Evolutionary conservation across 2,888 invertebrate species (phyloP).

Genomic region (Xylota sylvarum): DNA sequence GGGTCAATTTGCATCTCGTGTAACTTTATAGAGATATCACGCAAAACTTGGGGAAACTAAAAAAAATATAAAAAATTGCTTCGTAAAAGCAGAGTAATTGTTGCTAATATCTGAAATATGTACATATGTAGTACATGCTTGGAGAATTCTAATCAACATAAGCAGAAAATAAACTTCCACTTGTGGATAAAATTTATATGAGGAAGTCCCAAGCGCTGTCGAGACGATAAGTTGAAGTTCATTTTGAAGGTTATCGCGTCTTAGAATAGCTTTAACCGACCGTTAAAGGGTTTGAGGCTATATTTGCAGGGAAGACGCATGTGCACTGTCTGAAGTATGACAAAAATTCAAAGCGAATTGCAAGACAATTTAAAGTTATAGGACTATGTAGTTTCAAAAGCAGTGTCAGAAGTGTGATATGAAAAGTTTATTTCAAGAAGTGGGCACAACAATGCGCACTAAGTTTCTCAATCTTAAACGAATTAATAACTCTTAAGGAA

Average conservation of each 20-base stretch:
- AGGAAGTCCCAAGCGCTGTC: not conserved
- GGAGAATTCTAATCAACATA: slow-evolving; percentile 11
- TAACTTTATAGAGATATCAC: not conserved
- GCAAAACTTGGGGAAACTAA: slow-evolving; percentile 1
- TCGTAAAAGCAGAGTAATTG: not conserved
- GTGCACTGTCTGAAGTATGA: no score
- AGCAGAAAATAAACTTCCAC: slow-evolving; percentile 28
- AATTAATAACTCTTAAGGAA: no score
- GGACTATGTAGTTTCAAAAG: no score
- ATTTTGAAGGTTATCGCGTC: not conserved
- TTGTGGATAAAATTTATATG: not conserved
- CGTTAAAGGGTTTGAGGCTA: no score
- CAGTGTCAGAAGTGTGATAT: not conserved
- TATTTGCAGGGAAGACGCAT: no score
- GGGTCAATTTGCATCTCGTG: slow-evolving; percentile 14
- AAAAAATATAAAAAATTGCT: not conserved
- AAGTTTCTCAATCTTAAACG: no score
- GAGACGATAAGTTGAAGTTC: not conserved
- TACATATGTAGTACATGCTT: not conserved
- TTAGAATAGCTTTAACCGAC: no score
- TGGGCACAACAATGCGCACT: no score
- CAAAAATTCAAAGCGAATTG: no score
- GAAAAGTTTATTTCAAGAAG: no score
- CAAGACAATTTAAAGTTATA: no score
- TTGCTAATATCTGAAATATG: not conserved